These are phyloP conservation scores for Antechinus flavipes DNA, from an alignment of 2,113 vertebrate species.

Conservation along the genomic window DNA sequence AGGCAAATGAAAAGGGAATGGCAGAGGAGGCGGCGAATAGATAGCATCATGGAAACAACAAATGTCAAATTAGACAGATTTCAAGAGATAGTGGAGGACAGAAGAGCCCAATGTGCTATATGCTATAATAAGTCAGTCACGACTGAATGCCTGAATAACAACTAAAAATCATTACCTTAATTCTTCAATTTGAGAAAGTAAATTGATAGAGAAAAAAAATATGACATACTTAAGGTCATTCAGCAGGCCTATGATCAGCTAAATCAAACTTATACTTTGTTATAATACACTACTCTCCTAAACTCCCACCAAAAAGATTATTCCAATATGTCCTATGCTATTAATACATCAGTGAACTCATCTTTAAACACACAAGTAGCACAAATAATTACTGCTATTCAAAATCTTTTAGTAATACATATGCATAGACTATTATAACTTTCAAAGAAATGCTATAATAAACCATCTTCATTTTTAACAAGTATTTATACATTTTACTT, in stretches of 20 bases:
- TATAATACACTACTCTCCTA: not conserved
- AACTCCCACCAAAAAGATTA: not conserved
- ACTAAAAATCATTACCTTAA: not conserved
- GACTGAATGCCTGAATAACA: not conserved
- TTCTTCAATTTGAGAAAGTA: not conserved
- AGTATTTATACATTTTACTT: not conserved
- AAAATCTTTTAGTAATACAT: not conserved
- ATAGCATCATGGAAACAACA: not conserved
- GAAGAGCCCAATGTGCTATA: not conserved
- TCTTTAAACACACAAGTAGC: not conserved
- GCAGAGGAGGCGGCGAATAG: not conserved
- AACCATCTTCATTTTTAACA: not conserved
- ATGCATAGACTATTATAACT: not conserved
- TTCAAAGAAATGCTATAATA: not conserved
- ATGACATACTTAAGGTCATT: not conserved
- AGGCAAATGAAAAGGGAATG: not conserved
- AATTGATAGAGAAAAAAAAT: not conserved
- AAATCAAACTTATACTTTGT: not conserved
- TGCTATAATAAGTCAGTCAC: not conserved
- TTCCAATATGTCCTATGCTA: not conserved
- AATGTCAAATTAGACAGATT: not conserved
- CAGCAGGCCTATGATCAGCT: not conserved
- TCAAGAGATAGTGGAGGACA: not conserved
- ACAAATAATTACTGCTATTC: not conserved
- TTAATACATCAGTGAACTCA: not conserved